Conservation (phyloP, 2,888 invertebrate genomes). For the Nesidiocoris tenuis region DNA sequence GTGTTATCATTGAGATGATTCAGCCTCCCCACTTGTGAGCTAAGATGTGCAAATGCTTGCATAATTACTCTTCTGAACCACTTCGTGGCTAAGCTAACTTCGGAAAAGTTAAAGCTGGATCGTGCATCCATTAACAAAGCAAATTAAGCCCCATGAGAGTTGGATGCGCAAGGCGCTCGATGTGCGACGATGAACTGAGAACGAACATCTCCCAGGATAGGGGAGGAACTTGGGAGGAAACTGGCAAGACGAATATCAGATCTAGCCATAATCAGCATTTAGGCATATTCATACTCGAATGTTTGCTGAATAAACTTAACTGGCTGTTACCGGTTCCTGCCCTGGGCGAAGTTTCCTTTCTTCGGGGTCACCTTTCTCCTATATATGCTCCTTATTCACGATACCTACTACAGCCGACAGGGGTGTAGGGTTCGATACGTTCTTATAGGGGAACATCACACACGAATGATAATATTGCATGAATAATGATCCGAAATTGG, state of each 20-base stretch:
- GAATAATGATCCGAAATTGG: too few species aligned
- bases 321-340: not conserved
- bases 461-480: too few species aligned
- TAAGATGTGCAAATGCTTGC: slow-evolving; percentile 38
- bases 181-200: not conserved
- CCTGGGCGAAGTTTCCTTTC: not conserved
- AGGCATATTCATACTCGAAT: slow-evolving; percentile 33
- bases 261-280: slow-evolving; percentile 34
- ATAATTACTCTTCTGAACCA: slow-evolving; percentile 26
- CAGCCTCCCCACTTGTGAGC: slow-evolving; percentile 8
- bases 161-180: not conserved
- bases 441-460: too few species aligned
- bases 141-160: slow-evolving; percentile 27
- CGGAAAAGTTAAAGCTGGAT: slow-evolving; percentile 33
- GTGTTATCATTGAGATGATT: slow-evolving; percentile 29
- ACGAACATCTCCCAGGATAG: not conserved
- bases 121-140: slow-evolving; percentile 37
- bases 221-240: not conserved
- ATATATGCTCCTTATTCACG: too few species aligned
- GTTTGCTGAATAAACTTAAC: slow-evolving; percentile 23
- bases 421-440: too few species aligned
- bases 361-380: not conserved
- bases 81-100: slow-evolving; percentile 26
- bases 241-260: slow-evolving; percentile 15
- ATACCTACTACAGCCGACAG: too few species aligned